Evolutionary conservation across 2,888 invertebrate species (phyloP).

Genomic region (Cryptosula pallasiana): DNA sequence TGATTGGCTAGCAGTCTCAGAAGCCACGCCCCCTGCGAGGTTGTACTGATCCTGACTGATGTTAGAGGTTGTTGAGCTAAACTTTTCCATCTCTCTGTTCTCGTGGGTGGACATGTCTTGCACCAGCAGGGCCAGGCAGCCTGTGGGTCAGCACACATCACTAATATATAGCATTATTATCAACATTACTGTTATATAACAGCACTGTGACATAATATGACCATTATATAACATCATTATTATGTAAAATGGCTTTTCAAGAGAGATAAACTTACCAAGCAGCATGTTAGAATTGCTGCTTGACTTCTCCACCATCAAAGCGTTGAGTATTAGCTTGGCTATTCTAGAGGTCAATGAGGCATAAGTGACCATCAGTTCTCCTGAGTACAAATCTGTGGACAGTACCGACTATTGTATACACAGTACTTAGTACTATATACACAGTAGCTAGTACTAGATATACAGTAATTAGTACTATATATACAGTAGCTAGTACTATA

Average conservation of each 20-base stretch:
- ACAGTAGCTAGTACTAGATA: too few relatives aligned
- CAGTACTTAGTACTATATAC: too few relatives aligned
- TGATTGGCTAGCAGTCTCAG: background rate
- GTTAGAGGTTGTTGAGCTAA: slow-evolving; percentile 1
- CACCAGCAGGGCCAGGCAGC: slow-evolving; percentile 70
- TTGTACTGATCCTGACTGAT: slow-evolving; percentile 2
- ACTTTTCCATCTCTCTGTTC: slow-evolving; percentile 62
- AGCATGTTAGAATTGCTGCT: slow-evolving; percentile 82
- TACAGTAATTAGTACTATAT: too few relatives aligned
- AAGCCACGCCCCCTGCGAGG: background rate
- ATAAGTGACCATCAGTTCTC: slow-evolving; percentile 40
- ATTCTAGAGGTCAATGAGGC: slow-evolving; percentile 44
- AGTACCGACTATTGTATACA: too few relatives aligned
- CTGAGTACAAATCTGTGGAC: slow-evolving; percentile 31
- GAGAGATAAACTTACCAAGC: slow-evolving; percentile 60
- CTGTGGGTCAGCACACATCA: too few relatives aligned
- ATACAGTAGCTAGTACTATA: too few relatives aligned
- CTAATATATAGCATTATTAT: too few relatives aligned
- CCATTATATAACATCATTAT: too few relatives aligned
- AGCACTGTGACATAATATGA: too few relatives aligned
- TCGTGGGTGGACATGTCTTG: slow-evolving; percentile 75
- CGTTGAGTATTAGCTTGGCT: slow-evolving; percentile 70
- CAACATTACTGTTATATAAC: too few relatives aligned
- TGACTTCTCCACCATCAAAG: slow-evolving; percentile 77
- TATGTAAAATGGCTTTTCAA: too few relatives aligned